These are phyloP conservation scores for Pseudois nayaur DNA, from an alignment of 2,113 vertebrate species.

Conservation along the genomic window DNA sequence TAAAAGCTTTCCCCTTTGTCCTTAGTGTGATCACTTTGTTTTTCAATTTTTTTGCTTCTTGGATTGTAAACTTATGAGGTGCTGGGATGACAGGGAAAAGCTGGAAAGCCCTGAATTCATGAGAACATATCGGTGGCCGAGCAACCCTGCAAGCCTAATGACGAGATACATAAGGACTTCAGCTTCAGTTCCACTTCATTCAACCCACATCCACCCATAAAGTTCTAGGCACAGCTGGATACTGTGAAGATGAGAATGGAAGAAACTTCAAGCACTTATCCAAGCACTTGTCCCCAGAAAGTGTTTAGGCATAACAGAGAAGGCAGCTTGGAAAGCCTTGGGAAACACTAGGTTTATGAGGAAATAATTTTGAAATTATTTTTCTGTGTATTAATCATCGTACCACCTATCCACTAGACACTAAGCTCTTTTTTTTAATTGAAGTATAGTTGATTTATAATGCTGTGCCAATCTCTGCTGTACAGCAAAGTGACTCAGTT, in stretches of 20 bases:
- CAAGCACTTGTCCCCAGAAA: not conserved
- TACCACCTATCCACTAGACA: not conserved
- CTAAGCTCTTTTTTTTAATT: not conserved
- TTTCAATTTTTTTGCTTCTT: not conserved
- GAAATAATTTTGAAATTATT: slow-evolving; percentile 11
- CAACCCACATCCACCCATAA: not conserved
- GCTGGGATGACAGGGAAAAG: not conserved
- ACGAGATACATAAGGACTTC: not conserved
- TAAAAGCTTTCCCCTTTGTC: not conserved
- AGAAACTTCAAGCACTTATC: not conserved
- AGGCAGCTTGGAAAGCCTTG: not conserved
- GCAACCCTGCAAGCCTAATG: not conserved
- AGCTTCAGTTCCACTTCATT: not conserved
- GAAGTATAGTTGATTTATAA: not conserved
- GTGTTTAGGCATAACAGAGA: not conserved
- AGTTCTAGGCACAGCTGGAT: not conserved
- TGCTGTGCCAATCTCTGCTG: not conserved
- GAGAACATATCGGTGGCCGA: not conserved
- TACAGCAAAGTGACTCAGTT: not conserved
- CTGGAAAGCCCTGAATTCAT: not conserved
- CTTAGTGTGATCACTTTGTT: not conserved
- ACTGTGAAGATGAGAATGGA: not conserved
- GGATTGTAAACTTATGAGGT: not conserved
- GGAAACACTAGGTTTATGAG: not conserved
- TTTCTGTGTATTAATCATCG: not conserved